phyloP scores from a whole-genome alignment of 2,797 vertebrate species.

The Cyclopterus lumpus region DNA sequence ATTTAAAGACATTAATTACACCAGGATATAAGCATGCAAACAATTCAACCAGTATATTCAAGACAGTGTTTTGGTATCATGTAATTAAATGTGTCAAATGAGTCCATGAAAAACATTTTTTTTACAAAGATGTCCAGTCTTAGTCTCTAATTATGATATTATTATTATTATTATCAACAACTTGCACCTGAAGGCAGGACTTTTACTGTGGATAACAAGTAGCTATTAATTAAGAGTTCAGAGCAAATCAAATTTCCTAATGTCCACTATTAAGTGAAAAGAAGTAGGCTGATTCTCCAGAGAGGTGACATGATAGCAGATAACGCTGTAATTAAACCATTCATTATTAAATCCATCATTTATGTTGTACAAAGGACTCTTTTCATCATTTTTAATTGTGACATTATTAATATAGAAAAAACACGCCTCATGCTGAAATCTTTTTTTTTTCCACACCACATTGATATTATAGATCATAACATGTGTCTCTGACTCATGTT shows the following conservation, averaged over 20 bases:
- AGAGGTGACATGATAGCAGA: conserved; percentile 27
- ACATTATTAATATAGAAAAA: background rate
- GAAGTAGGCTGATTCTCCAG: conserved; percentile 59
- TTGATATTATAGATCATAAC: background rate
- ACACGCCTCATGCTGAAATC: background rate
- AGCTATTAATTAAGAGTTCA: conserved; percentile 64
- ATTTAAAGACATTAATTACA: background rate
- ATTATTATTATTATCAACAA: conserved; percentile 73
- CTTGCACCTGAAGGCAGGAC: conserved; percentile 55
- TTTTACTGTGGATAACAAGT: conserved; percentile 53
- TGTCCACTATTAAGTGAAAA: conserved; percentile 51
- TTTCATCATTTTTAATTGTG: background rate
- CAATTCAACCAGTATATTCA: background rate
- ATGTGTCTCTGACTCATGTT: background rate
- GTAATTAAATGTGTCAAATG: conserved; percentile 34
- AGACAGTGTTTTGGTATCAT: background rate
- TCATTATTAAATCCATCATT: conserved; percentile 11
- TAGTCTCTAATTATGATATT: conserved; percentile 34
- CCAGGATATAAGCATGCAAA: background rate
- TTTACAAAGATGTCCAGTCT: conserved; percentile 42
- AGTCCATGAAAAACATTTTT: conserved; percentile 35
- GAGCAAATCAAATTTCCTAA: conserved; percentile 37
- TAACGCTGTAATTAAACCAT: conserved; percentile 57
- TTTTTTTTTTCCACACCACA: background rate
- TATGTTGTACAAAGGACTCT: background rate